Evolutionary conservation across 2,888 invertebrate species (phyloP), one percentile per base, ranked within the genome.

Genomic region (Ethmia dodecea): DNA sequence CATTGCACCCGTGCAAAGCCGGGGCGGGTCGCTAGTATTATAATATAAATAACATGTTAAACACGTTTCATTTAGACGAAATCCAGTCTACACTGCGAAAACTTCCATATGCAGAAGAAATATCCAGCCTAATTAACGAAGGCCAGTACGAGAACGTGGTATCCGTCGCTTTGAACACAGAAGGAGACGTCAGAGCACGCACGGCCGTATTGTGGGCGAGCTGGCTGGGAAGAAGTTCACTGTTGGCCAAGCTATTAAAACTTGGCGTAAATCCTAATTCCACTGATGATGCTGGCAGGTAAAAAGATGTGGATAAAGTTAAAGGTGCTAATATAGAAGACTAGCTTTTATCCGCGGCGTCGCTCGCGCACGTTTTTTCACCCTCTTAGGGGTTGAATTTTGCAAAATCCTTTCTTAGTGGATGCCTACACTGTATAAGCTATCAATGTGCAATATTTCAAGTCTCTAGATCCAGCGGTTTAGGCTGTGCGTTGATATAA

Each of bases 211-310:
- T 92, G 9, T 79, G 91, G 60, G 86, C 91, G 1, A 84, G 89
- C 35, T 92, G 91, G 90, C 64, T 89, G 18, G 90, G 89, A 4
- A 86, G 89, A 34, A 71, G 75, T 27, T 74, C 84, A n/a, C 54
- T 90, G 18, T 63, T 91, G n/a, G 72, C 79, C 33, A 70, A 66
- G 42, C 61, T 92, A 8, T 50, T 92, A 26, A 76, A 84, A 13
- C 64, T 83, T 28, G 90, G 89, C 0, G 90, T 91, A 2, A 86
- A 90, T 55, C 88, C 92, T 10, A 89, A 93, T 47, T 86, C 84
- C 6, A 68, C 78, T 18, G 96, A 96, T 60, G 79, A 81, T 14
- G 88, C 87, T 36, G 94, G 93, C 51, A 89, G 91, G 92, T 91
- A 84, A 47, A 28, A 30, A 4, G 5, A 18, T 5, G 5, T 18